phyloP scores from a whole-genome alignment of 2,113 vertebrate species.

The Dromas ardeola region DNA sequence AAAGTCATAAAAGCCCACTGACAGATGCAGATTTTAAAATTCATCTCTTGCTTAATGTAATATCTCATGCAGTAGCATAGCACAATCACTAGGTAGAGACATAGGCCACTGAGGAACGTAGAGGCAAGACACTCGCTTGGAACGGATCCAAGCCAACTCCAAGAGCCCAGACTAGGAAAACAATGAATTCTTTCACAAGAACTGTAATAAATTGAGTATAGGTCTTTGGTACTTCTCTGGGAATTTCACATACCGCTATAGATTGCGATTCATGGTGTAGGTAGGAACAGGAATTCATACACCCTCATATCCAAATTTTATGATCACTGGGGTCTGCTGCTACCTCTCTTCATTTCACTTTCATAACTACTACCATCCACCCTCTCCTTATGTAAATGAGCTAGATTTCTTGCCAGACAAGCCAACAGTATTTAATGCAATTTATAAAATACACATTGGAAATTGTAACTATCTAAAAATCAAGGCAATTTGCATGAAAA shows the following conservation, averaged over 20 bases:
- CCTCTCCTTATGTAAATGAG: neutral
- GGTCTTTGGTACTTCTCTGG: neutral
- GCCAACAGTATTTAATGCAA: neutral
- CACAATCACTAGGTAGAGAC: neutral
- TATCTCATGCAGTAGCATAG: neutral
- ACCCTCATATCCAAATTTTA: neutral
- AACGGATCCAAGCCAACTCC: neutral
- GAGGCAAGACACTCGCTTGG: neutral
- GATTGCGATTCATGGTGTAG: neutral
- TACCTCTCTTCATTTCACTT: neutral
- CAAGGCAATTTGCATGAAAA: neutral
- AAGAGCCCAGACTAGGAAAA: neutral
- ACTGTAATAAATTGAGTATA: neutral
- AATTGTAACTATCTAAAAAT: neutral
- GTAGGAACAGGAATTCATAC: neutral
- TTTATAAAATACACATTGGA: neutral
- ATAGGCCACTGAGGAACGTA: neutral
- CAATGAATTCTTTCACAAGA: neutral
- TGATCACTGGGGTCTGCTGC: neutral
- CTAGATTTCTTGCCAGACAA: neutral
- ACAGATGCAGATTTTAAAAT: neutral
- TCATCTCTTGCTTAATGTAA: neutral
- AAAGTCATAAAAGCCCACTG: neutral
- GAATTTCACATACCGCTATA: neutral
- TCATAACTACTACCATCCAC: neutral